These are phyloP conservation scores for Caenorhabditis tropicalis DNA, from an alignment of 1,140 invertebrate species.

Conservation along the genomic window DNA sequence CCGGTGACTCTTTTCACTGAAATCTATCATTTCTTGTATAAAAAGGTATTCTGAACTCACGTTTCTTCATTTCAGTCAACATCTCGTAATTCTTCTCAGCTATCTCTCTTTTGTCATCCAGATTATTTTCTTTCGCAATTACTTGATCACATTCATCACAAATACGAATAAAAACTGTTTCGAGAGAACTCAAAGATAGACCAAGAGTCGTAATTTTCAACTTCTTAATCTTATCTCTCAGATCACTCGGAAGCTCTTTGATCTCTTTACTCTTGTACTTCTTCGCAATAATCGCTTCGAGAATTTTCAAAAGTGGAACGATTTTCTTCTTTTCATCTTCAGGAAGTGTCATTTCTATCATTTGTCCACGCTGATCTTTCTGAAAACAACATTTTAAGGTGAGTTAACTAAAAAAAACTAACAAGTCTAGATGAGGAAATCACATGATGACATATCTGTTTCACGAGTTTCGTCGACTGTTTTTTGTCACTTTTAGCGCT, in stretches of 20 bases:
- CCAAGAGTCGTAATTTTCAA: background rate
- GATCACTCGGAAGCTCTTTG: background rate
- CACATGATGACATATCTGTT: background rate
- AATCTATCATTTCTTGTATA: background rate
- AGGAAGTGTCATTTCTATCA: background rate
- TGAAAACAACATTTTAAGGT: background rate
- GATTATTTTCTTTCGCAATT: background rate
- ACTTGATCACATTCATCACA: conserved; percentile 11
- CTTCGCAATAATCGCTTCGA: background rate
- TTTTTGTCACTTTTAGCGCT: background rate
- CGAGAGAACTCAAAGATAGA: background rate
- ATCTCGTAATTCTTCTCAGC: background rate
- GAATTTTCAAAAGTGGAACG: background rate
- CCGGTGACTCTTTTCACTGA: background rate
- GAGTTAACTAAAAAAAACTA: background rate
- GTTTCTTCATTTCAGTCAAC: background rate
- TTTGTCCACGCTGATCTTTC: background rate
- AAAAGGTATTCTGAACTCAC: background rate
- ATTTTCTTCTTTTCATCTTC: conserved; percentile 11
- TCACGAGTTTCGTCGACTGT: background rate
- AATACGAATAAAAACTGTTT: background rate
- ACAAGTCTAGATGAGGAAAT: background rate
- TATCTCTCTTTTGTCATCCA: background rate
- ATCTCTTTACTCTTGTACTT: background rate
- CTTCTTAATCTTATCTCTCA: background rate